Conservation (phyloP, 2,113 vertebrate species). For the Scomber japonicus region DNA sequence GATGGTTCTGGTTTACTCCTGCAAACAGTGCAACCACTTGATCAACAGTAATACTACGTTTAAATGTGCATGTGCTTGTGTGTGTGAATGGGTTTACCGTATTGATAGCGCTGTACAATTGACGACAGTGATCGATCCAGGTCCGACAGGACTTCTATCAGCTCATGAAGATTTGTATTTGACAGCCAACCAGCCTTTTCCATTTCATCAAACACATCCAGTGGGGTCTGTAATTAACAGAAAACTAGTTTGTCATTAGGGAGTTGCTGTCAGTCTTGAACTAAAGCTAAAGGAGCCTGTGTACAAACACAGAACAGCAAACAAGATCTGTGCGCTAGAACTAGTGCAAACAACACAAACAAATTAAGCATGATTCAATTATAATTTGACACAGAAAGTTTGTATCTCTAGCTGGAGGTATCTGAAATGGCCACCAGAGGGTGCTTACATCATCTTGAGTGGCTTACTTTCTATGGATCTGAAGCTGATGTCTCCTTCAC, state of each 20-base stretch:
- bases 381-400: not conserved
- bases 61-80: not conserved
- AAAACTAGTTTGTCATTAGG: not conserved
- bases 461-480: too few species aligned
- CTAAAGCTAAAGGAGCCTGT: too few species aligned
- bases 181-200: slow-evolving; percentile 75
- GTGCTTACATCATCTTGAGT: too few species aligned
- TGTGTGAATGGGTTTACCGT: slow-evolving; percentile 25
- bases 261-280: not conserved
- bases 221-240: slow-evolving; percentile 67
- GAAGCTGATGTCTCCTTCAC: too few species aligned
- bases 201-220: slow-evolving; percentile 83
- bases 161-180: slow-evolving; percentile 36
- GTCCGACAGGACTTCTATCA: not conserved
- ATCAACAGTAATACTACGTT: not conserved
- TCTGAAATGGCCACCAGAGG: too few species aligned
- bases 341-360: too few species aligned
- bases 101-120: slow-evolving; percentile 10
- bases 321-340: too few species aligned
- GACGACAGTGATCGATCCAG: slow-evolving; percentile 59
- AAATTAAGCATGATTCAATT: not conserved
- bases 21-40: not conserved
- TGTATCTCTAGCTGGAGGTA: not conserved
- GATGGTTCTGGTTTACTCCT: not conserved
- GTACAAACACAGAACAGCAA: too few species aligned